Conservation (phyloP, 2,888 invertebrate species). For the Nysson spinosus region DNA sequence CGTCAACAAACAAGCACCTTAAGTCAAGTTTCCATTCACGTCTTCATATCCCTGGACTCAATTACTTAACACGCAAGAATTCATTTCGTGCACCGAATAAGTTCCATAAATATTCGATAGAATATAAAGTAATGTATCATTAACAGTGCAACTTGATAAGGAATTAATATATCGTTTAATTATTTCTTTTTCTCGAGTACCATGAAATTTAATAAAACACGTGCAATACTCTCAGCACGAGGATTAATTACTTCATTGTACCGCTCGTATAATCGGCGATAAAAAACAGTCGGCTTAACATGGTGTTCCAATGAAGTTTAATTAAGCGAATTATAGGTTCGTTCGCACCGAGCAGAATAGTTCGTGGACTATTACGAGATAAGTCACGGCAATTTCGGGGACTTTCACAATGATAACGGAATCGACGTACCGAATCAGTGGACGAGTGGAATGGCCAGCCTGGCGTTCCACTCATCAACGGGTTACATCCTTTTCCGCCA, state of each 20-base stretch:
- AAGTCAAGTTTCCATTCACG: too few relatives aligned
- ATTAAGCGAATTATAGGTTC: constrained; percentile 43
- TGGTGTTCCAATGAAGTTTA: constrained; percentile 5
- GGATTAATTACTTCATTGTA: too few relatives aligned
- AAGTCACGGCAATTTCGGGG: constrained; percentile 44
- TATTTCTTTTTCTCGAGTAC: too few relatives aligned
- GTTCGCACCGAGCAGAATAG: constrained; percentile 12
- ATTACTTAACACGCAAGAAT: constrained; percentile 1
- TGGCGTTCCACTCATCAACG: constrained; percentile 24
- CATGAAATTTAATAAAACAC: too few relatives aligned
- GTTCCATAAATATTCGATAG: too few relatives aligned
- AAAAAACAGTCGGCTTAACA: constrained; percentile 1
- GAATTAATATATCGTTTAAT: too few relatives aligned
- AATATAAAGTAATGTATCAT: too few relatives aligned
- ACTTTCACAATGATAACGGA: constrained; percentile 43
- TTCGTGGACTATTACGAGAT: constrained; percentile 45
- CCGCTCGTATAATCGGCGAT: too few relatives aligned
- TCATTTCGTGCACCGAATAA: constrained; percentile 4
- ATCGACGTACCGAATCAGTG: constrained; percentile 29
- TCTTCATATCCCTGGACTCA: too few relatives aligned
- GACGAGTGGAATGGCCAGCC: constrained; percentile 31
- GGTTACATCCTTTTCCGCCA: constrained; percentile 43
- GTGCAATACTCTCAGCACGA: constrained; percentile 12
- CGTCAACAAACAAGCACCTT: constrained; percentile 56
- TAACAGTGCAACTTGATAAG: too few relatives aligned